These are phyloP conservation scores for Uromys caudimaculatus DNA, from an alignment of 2,797 vertebrate species.

Conservation along the genomic window DNA sequence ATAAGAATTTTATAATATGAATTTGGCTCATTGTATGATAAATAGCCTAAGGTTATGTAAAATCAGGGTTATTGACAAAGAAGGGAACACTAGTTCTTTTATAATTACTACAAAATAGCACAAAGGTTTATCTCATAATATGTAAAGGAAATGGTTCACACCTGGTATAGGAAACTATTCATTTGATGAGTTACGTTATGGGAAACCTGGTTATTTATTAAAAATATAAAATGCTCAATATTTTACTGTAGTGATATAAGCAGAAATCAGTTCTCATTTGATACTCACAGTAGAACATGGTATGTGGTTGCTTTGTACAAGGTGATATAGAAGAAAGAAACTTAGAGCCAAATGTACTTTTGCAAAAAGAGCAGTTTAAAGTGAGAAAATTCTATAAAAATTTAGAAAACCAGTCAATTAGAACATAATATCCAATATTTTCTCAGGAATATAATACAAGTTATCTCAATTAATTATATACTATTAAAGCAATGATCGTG, in stretches of 20 bases:
- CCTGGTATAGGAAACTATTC: background rate
- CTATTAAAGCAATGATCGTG: background rate
- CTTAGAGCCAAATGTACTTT: background rate
- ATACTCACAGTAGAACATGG: background rate
- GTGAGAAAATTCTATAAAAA: background rate
- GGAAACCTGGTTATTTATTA: background rate
- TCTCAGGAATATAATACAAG: background rate
- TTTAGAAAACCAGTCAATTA: background rate
- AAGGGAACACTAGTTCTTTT: background rate
- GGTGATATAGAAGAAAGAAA: background rate
- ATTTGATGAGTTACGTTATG: background rate
- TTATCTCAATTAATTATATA: background rate
- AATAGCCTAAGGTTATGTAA: background rate
- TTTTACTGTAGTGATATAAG: background rate
- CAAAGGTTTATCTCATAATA: background rate
- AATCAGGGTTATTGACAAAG: background rate
- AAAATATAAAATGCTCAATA: slow-evolving; percentile 15
- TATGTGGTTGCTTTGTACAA: background rate
- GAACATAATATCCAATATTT: background rate
- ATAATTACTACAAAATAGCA: background rate
- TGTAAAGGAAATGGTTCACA: background rate
- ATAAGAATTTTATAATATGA: background rate
- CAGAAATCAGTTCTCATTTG: slow-evolving; percentile 20
- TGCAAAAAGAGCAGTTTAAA: background rate
- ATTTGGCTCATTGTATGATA: background rate